Conservation (phyloP, 2,888 invertebrate species). For the Zeuzera pyrina region DNA sequence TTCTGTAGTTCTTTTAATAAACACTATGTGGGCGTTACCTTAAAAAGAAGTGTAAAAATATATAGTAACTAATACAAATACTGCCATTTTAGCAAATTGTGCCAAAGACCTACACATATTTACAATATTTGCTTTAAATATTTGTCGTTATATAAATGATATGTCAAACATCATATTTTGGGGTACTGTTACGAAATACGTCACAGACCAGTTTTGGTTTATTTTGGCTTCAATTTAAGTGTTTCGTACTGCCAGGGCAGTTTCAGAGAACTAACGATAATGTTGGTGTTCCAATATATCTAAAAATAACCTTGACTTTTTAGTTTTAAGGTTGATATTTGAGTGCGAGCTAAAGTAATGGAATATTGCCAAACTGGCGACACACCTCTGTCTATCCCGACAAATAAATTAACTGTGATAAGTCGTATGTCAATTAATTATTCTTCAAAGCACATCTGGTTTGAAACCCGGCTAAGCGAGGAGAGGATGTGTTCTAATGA, state of each 20-base stretch:
- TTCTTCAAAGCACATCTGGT: conserved; percentile 71
- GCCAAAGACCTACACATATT: no score
- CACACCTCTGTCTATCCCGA: conserved; percentile 61
- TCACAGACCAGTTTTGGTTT: conserved; percentile 49
- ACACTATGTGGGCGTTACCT: no score
- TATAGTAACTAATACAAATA: no score
- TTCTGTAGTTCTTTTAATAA: no score
- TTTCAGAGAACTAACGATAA: conserved; percentile 31
- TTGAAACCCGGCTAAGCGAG: conserved; percentile 32
- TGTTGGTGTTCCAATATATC: not conserved
- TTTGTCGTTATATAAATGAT: conserved; percentile 15
- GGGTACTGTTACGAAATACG: conserved; percentile 48
- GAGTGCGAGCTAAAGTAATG: conserved; percentile 23
- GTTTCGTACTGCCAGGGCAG: conserved; percentile 42
- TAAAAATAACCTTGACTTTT: conserved; percentile 20
- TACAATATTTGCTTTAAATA: conserved; percentile 30
- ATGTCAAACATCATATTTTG: conserved; percentile 23
- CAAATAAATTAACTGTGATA: conserved; percentile 71
- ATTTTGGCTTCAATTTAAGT: conserved; percentile 62
- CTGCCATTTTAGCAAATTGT: no score
- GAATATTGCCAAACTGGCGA: conserved; percentile 62
- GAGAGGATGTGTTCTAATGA: conserved; percentile 46
- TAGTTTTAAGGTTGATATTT: conserved; percentile 20
- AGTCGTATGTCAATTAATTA: conserved; percentile 72
- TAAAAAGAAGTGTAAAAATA: no score